Percentiles rank a stretch among this genome's conserved stretches.
Evolutionary conservation across 2,113 vertebrate genomes (phyloP).

Genomic region (Malurus cyaneus): DNA sequence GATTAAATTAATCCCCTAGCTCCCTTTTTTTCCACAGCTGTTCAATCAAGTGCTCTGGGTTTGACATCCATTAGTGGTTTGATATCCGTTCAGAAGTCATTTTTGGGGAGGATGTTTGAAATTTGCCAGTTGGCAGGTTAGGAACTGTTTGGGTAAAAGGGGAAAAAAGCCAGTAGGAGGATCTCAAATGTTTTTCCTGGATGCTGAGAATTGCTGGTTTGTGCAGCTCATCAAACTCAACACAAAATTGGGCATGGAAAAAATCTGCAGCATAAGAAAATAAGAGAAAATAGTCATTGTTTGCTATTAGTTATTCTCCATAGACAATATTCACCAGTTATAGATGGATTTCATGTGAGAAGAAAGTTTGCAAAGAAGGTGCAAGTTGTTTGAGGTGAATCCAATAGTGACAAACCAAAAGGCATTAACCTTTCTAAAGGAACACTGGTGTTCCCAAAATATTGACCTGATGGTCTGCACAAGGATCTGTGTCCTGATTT

Average conservation of each 20-base stretch:
- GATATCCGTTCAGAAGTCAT: not conserved
- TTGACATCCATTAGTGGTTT: not conserved
- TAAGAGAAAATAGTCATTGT: not conserved
- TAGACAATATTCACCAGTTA: not conserved
- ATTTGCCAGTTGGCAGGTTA: not conserved
- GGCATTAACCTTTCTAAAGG: not conserved
- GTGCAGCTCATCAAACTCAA: not conserved
- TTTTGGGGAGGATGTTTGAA: not conserved
- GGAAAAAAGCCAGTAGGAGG: not conserved
- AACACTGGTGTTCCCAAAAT: not conserved
- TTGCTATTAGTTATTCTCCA: not conserved
- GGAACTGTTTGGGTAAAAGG: not conserved
- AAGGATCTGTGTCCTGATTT: not conserved
- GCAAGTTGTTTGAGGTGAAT: not conserved
- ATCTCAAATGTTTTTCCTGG: not conserved
- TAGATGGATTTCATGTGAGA: not conserved
- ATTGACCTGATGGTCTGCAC: not conserved
- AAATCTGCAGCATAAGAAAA: not conserved
- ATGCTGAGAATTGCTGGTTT: not conserved
- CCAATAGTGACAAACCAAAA: not conserved
- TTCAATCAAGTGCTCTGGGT: not conserved
- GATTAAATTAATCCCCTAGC: not conserved
- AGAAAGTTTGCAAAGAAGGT: not conserved
- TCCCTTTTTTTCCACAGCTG: not conserved
- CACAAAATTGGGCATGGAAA: not conserved